These are phyloP conservation scores for Parnassius smintheus DNA, from an alignment of 2,888 invertebrate species.

Conservation along the genomic window DNA sequence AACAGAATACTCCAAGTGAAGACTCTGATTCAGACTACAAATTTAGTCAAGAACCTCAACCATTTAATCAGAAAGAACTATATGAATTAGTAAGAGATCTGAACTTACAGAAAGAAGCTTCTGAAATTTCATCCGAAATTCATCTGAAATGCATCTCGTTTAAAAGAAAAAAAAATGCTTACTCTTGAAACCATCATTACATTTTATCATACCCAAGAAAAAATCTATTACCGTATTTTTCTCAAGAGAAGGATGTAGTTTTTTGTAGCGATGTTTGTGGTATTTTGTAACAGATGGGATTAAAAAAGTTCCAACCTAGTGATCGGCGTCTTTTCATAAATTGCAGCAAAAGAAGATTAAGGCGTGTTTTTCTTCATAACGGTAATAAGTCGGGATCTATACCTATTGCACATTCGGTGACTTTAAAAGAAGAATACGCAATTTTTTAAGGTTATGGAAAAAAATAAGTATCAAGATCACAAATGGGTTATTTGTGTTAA, in stretches of 20 bases:
- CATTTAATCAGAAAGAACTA: slow-evolving; percentile 19
- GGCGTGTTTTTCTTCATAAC: not conserved
- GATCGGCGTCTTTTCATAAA: not conserved
- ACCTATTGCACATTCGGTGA: too few species aligned
- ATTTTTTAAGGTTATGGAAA: too few species aligned
- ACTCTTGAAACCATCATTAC: slow-evolving; percentile 19
- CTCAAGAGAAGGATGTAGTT: too few species aligned
- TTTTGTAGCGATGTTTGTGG: not conserved
- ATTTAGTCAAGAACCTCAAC: not conserved
- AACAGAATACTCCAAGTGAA: too few species aligned
- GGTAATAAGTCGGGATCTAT: not conserved
- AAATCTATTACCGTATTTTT: too few species aligned
- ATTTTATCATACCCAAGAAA: slow-evolving; percentile 1
- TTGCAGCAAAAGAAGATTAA: not conserved
- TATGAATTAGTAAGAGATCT: slow-evolving; percentile 23
- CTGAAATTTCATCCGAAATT: too few species aligned
- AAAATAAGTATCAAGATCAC: too few species aligned
- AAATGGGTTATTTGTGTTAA: too few species aligned
- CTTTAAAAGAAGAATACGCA: too few species aligned
- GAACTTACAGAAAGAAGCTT: slow-evolving; percentile 20
- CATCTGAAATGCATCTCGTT: slow-evolving; percentile 21
- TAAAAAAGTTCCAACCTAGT: not conserved
- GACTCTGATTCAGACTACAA: too few species aligned
- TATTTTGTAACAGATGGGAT: too few species aligned
- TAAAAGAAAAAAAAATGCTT: slow-evolving; percentile 21